phyloP scores from a whole-genome alignment of 2,797 vertebrate genomes.

The Hippopotamyrus pictus region DNA sequence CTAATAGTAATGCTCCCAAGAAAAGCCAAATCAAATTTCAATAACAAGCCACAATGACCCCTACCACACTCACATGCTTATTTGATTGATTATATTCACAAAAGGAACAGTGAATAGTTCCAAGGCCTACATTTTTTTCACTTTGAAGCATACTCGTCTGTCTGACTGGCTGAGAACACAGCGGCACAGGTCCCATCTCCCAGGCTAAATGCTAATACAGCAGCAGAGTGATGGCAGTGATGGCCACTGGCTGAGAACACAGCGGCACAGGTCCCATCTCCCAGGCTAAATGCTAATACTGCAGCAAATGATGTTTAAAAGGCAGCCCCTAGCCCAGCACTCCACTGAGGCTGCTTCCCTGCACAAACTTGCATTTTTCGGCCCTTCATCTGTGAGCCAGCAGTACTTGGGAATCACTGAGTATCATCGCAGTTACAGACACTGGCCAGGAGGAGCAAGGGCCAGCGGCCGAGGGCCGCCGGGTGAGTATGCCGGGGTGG shows the following conservation, averaged over 20 bases:
- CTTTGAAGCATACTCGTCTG: no score
- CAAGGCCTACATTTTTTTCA: not conserved
- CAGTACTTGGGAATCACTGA: conserved; percentile 15
- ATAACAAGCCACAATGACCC: not conserved
- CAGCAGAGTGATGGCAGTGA: not conserved
- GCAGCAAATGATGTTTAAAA: not conserved
- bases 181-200: not conserved
- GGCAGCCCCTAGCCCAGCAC: not conserved
- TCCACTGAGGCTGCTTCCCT: conserved; percentile 6
- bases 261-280: not conserved
- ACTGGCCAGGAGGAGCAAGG: conserved; percentile 36
- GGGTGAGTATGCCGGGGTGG: conserved; percentile 36
- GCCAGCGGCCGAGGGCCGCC: conserved; percentile 29
- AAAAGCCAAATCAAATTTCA: not conserved
- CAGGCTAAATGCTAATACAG: not conserved
- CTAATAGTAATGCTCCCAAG: not conserved
- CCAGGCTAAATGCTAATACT: not conserved
- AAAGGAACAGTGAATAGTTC: not conserved
- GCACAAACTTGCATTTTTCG: conserved; percentile 52
- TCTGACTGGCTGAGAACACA: not conserved
- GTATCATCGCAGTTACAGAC: conserved; percentile 41
- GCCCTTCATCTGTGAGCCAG: conserved; percentile 18
- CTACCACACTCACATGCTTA: not conserved
- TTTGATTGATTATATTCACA: not conserved
- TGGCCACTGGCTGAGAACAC: not conserved